Evolutionary conservation across 2,797 vertebrate genomes (phyloP).

Genomic region (Morelia viridis): DNA sequence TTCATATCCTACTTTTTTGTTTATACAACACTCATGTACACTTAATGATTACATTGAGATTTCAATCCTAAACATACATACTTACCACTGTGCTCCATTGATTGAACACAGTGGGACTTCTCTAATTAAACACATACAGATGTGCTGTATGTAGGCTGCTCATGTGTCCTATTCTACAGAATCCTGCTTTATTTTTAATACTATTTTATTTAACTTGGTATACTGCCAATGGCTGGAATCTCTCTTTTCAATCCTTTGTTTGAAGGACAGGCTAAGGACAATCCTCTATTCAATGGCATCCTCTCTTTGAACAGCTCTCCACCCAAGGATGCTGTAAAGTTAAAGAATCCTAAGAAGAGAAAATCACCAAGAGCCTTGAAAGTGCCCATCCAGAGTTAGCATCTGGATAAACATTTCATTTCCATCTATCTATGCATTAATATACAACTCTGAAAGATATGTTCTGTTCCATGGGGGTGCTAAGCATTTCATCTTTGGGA

Average conservation of each 20-base stretch:
- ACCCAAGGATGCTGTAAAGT: not conserved
- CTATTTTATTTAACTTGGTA: not conserved
- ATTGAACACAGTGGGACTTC: not conserved
- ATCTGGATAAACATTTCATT: not conserved
- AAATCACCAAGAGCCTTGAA: not conserved
- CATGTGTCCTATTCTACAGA: not conserved
- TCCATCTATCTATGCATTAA: not conserved
- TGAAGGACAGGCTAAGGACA: not conserved
- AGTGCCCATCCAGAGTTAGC: not conserved
- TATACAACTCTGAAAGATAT: not conserved
- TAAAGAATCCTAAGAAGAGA: not conserved
- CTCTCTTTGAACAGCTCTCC: not conserved
- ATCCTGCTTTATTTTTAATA: not conserved
- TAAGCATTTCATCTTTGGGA: not conserved
- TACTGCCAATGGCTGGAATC: not conserved
- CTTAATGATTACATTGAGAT: not conserved
- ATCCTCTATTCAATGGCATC: not conserved
- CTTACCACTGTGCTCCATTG: not conserved
- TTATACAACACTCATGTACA: conserved; percentile 17
- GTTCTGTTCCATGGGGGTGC: not conserved
- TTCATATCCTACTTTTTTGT: not conserved
- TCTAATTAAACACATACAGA: not conserved
- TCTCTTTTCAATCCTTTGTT: not conserved
- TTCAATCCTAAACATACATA: not conserved
- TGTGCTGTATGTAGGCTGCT: not conserved